Evolutionary conservation across 2,113 vertebrate species (phyloP), one percentile per base, ranked within the genome.

Genomic region (Plectropomus leopardus): DNA sequence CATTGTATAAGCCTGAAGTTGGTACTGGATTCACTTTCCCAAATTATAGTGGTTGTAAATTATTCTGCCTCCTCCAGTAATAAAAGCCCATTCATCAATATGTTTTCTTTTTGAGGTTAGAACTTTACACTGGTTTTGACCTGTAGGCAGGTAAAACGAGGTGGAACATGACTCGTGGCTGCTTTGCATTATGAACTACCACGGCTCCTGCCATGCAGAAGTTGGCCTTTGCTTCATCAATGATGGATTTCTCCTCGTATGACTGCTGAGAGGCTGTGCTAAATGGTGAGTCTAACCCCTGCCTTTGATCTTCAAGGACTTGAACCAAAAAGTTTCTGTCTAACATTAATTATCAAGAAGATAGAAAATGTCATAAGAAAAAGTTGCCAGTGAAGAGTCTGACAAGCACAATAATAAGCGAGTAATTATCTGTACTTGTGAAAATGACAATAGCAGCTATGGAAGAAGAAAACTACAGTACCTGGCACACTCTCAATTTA

Each of bases 361-460:
- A 70, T 57, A 70, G 76, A 45, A 74, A 48, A 44, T 21, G 6
- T 7, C 15, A 45, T 45, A 55, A 40, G 8, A 40, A 58, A 71
- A 66, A 64, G 28, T 57, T 45, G 44, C 57, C 48, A 28, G 59
- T 42, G 15, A 42, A 42, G 6, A 63, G 44, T 44, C 47, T 69
- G 60, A 81, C 36, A 75, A 54, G 57, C 36, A 68, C 21, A 60
- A 61, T 36, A 76, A 70, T 51, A 24, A 23, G 34, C 13, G 28
- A 76, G 17, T 30, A 66, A 82, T 54, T 36, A 80, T 76, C 40
- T 84, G 47, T 17, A 61, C 55, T 68, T 72, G 69, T 60, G 63
- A 76, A 85, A 73, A 76, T 78, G 71, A 84, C 63, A 88, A 80
- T 47, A 79, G 86, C 70, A 78, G 84, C 61, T 72, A 61, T 70